Conservation (phyloP, 2,797 vertebrate species). For the Acanthurus leucopareius region DNA sequence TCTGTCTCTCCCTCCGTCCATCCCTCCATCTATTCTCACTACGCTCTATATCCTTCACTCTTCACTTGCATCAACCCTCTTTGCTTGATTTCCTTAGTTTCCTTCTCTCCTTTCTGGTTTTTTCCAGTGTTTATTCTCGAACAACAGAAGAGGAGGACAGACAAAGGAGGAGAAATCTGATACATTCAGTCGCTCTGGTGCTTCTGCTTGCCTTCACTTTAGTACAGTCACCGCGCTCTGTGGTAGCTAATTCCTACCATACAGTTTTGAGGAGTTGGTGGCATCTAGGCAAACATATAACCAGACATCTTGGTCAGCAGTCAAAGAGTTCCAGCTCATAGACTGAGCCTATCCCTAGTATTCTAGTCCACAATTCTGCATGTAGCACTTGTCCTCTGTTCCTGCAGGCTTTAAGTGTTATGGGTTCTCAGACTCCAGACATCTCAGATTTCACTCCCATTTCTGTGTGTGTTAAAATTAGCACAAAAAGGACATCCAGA, state of each 20-base stretch:
- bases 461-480: neutral
- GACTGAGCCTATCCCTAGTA: constrained; percentile 25
- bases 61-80: constrained; percentile 2
- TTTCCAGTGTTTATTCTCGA: constrained; percentile 55
- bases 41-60: neutral
- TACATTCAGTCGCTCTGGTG: constrained; percentile 61
- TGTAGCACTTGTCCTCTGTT: constrained; percentile 8
- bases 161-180: constrained; percentile 23
- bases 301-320: constrained; percentile 2
- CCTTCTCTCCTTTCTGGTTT: neutral
- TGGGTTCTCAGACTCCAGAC: neutral
- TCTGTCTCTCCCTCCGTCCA: constrained; percentile 18
- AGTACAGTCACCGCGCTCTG: neutral
- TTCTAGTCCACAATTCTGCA: constrained; percentile 4
- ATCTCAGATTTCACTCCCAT: constrained; percentile 1
- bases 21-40: constrained; percentile 5
- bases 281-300: constrained; percentile 9
- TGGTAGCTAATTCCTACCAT: neutral
- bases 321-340: constrained; percentile 51
- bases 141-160: constrained; percentile 7
- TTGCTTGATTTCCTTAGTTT: neutral
- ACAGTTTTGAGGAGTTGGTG: neutral
- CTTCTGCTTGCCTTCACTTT: constrained; percentile 27
- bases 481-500: neutral
- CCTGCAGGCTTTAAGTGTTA: constrained; percentile 22